Evolutionary conservation across 2,797 vertebrate genomes (phyloP), one percentile per base, ranked within the genome.

Genomic region (Ptychobarbus kaznakovi): DNA sequence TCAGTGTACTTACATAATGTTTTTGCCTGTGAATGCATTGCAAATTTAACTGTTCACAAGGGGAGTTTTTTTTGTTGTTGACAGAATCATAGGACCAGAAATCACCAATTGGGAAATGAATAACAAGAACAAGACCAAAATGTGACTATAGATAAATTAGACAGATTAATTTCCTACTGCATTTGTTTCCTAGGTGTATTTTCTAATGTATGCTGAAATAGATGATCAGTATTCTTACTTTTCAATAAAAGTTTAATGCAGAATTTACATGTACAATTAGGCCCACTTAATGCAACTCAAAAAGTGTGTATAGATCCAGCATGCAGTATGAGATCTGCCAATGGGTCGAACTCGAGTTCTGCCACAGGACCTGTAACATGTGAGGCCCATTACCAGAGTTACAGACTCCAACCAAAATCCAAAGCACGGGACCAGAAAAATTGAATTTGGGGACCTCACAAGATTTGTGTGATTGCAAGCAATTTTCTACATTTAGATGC

Each of bases 391-490:
- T 92, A 91, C 61, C 28, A 32, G 13, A 46, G 58, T 18, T 46
- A 53, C 66, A 74, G 49, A 72, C 83, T 86, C 51, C 80, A 61
- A n/a, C 56, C 68, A 49, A 88, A 90, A 91, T 92, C 74, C 63
- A 86, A 91, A 90, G 68, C 91, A 91, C 83, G 90, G 65, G 91
- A 92, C 89, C 46, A 69, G 78, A 83, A 53, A 87, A 91, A 89
- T 90, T 89, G 1, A 87, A 89, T 91, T 91, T 87, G 68, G 70
- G 25, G 63, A 89, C 76, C 86, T 89, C 86, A 90, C 79, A 90
- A 90, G 88, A 76, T 89, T 82, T 35, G 51, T 32, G 35, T 75
- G 70, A 87, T 85, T 84, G 73, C 40, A 85, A 56, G 51, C 80
- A n/a, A 85, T 83, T 79, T 83, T 73, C 25, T 68, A 22, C 15